Base-by-base conservation (phyloP, 2,113 vertebrate species). In the Pelobates fuscus region DNA sequence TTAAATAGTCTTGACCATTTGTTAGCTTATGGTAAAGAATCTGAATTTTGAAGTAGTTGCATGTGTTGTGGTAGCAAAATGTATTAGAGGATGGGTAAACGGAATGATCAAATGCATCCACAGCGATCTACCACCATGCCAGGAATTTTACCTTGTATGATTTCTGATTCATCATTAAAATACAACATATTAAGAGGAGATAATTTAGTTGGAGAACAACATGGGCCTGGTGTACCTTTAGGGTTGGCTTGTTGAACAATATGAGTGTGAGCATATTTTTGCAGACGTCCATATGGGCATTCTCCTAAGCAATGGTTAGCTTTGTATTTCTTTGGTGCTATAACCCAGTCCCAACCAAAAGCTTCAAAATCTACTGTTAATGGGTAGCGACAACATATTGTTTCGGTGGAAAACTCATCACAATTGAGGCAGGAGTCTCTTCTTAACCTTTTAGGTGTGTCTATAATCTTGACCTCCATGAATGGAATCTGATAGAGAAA, bases 131-230 rank as follows among this genome's bases (percentile, higher is more conserved):
- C 97, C 79, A 99, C 97, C 97, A 99, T 99, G 81, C 91, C 94
- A 0, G 97, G 97, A 83, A 99, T 97, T 91, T 97, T 99, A 81
- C 97, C 96, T 0, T 98, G 98, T 87, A 98, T 98, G 72, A 99
- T 97, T 86, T 99, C 95, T 88, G 96, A 95, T 72, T 97, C 93
- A 83, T 87, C 89, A 23, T 98, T 98, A 86, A 99, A 99, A 89
- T 98, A 99, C 54, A 99, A 87, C 95, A 99, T 98, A 81, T 98
- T 98, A 89, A 99, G 98, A 75, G 97, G 94, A 14, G 97, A 98
- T 96, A 98, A 96, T 90, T 98, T 99, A 82, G 95, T 96, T 77
- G 97, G 96, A 0, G 97, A 97, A 78, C 97, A 99, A 90, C 97
- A 99, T 58, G 96, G 97, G 8, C 97, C 97, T 0, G 93, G 95